A percentile compares a stretch with the other conserved stretches of the same genome.
These are phyloP conservation scores for Scylla paramamosain DNA, from an alignment of 1,140 invertebrate species.

Conservation along the genomic window DNA sequence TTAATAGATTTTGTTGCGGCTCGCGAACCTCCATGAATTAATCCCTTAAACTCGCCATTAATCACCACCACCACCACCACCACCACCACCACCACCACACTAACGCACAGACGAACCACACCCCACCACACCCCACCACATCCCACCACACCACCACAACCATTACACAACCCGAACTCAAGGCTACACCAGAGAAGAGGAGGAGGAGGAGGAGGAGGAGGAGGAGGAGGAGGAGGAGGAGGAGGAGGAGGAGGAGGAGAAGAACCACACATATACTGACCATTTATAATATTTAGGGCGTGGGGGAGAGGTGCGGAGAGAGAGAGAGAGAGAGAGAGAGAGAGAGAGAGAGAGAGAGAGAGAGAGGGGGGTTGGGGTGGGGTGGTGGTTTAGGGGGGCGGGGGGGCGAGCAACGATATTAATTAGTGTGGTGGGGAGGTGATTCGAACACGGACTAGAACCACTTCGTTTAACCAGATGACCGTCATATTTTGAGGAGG, in stretches of 20 bases:
- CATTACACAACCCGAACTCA: neutral
- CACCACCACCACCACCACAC: neutral
- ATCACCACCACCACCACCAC: slow-evolving; percentile 37
- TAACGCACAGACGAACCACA: neutral
- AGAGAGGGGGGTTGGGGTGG: neutral
- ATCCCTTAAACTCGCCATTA: neutral
- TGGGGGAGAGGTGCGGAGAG: neutral
- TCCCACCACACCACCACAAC: slow-evolving; percentile 13
- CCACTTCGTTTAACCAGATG: slow-evolving; percentile 31
- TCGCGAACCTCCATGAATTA: neutral
- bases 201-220: neutral
- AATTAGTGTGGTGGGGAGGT: slow-evolving; percentile 7
- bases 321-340: slow-evolving; percentile 12
- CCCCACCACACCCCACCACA: neutral
- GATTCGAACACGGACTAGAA: neutral
- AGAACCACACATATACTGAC: too few relatives aligned
- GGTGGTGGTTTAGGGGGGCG: neutral
- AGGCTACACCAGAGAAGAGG: neutral
- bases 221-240: neutral
- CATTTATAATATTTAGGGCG: neutral
- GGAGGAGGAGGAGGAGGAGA: neutral
- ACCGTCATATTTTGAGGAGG: slow-evolving; percentile 25
- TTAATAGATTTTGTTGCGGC: neutral
- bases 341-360: slow-evolving; percentile 18
- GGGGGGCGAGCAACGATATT: neutral